Base-by-base conservation (phyloP, 2,888 invertebrate species). In the Craniophora ligustri region DNA sequence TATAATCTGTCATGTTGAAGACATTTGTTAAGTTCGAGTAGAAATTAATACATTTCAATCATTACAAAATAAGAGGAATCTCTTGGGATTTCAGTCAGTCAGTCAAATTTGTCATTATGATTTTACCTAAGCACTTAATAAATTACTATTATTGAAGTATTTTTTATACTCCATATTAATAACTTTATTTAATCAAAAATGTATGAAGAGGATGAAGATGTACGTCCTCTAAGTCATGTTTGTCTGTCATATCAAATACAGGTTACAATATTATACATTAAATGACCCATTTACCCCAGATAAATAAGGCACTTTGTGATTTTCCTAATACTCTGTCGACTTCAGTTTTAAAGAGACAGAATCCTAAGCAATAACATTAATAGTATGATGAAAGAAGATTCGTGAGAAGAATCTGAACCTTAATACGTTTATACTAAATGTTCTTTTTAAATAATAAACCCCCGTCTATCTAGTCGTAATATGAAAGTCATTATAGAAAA, bases 201-300 rank as follows among this genome's bases (percentile, higher is more conserved):
- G 15, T 40, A 11, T 30, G 49, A 13, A 53, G 4, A 32, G 34
- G 15, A 32, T 18, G 55, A 15, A 6, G 4, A 38, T n/a, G 46
- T 26, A 2, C 8, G 58, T 69, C 73, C 56, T 62, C 49, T 73
- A 45, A 32, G 40, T 56, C 53, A 1, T n/a, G 50, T 56, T n/a
- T 31, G 66, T 71, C 42, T 10, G 70, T 66, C 48, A n/a, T n/a
- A n/a, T n/a, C n/a, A n/a, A n/a, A n/a, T n/a, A n/a, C n/a, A n/a
- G n/a, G n/a, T n/a, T n/a, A n/a, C n/a, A n/a, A n/a, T n/a, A n/a
- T n/a, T n/a, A n/a, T n/a, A n/a, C n/a, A n/a, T 18, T 15, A 7
- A 13, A n/a, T 5, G 6, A 11, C 35, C 14, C 6, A 14, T 5
- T 11, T 4, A 19, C 44, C 60, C 61, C 16, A 61, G 42, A 59